A percentile compares a stretch with the other conserved stretches of the same genome.
Evolutionary conservation across 2,888 invertebrate species (phyloP).

Genomic region (Notodonta dromedarius): DNA sequence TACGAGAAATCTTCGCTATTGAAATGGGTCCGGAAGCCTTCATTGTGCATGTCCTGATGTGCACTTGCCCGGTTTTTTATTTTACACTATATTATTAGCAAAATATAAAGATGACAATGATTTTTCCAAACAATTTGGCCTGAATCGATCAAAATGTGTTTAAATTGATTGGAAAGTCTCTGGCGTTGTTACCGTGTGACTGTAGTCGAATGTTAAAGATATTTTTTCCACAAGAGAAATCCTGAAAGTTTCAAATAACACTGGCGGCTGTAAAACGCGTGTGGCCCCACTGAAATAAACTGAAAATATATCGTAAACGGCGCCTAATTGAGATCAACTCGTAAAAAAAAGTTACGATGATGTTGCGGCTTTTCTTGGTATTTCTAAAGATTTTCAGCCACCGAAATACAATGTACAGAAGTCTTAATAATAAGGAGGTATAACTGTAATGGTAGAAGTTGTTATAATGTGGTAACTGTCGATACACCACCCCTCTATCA

Average conservation of each 20-base stretch:
- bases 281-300: slow-evolving; percentile 44
- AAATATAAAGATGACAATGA: no score
- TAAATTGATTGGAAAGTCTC: no score
- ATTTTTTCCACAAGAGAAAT: not conserved
- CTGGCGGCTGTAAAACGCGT: slow-evolving; percentile 25
- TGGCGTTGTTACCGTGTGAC: no score
- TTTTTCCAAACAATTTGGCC: no score
- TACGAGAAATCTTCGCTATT: no score
- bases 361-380: slow-evolving; percentile 37
- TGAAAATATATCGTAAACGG: slow-evolving; percentile 41
- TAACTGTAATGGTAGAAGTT: no score
- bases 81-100: no score
- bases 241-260: slow-evolving; percentile 24
- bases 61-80: no score
- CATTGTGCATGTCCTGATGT: no score
- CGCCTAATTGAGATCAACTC: slow-evolving; percentile 35
- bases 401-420: not conserved
- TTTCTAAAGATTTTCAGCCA: slow-evolving; percentile 11
- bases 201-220: not conserved
- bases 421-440: not conserved
- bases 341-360: slow-evolving; percentile 28
- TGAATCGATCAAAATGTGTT: no score
- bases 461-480: not conserved
- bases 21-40: no score
- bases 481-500: no score